Percentiles rank a stretch among this genome's conserved stretches.
phyloP scores from a whole-genome alignment of 92 coral and sea anemone species.

The Phenganax stokvisi region DNA sequence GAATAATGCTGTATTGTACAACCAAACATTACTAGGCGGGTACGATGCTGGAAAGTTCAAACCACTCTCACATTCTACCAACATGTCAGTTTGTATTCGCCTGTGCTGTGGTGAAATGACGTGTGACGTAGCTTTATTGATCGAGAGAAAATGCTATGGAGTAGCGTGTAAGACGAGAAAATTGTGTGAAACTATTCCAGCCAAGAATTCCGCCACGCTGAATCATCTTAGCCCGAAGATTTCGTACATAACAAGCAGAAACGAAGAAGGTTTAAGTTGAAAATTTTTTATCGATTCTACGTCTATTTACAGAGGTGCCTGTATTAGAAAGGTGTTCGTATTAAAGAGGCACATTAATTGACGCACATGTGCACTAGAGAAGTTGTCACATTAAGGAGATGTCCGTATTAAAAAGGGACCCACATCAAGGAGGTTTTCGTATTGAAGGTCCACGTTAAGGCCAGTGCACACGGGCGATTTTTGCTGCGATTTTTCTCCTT shows the following conservation, averaged over 20 bases:
- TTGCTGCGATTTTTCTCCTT: no score
- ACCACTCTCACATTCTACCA: slow-evolving; percentile 69
- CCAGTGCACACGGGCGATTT: no score
- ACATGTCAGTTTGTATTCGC: slow-evolving; percentile 88
- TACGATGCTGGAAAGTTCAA: slow-evolving; percentile 87
- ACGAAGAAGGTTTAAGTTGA: slow-evolving; percentile 75
- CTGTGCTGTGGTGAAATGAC: slow-evolving; percentile 82
- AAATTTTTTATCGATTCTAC: not conserved
- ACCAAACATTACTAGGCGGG: slow-evolving; percentile 83
- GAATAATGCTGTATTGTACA: slow-evolving; percentile 70
- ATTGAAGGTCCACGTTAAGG: no score
- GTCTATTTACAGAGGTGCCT: no score
- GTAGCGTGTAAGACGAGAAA: slow-evolving; percentile 65
- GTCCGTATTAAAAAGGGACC: no score
- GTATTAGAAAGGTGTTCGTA: not conserved
- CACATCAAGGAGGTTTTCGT: no score
- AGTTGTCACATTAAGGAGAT: no score
- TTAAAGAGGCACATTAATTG: not conserved
- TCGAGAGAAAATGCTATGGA: slow-evolving; percentile 81
- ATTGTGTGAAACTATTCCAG: slow-evolving; percentile 70
- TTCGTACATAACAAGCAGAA: slow-evolving; percentile 87
- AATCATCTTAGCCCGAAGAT: slow-evolving; percentile 71
- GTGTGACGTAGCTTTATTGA: slow-evolving; percentile 91
- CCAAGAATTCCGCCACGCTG: slow-evolving; percentile 72
- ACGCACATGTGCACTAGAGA: no score